Evolutionary conservation across 2,113 vertebrate genomes (phyloP), one percentile per base, ranked within the genome.

Genomic region (Cichladusa arquata): DNA sequence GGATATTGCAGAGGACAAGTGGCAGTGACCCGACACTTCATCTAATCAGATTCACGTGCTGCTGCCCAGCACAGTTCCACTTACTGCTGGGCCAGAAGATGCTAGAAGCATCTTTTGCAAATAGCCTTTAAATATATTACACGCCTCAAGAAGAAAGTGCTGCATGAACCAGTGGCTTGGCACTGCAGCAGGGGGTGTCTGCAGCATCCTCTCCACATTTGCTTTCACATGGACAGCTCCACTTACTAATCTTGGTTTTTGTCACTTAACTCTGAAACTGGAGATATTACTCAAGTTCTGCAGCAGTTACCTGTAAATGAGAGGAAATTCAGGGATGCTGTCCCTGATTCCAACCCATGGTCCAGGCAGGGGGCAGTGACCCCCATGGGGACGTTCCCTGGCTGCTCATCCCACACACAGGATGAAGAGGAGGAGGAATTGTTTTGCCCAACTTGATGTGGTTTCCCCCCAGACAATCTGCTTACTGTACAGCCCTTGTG

Each of bases 291-390:
- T 70, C 9, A 31, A 24, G 51, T 31, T 56, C 57, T 87, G 67
- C 73, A 34, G 71, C 69, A 74, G 24, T 10, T n/a, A 17, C 1
- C 33, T 53, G n/a, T 6, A 22, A 71, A 11, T 17, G 5, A 11
- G 34, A 67, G 66, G 66, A 2, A 9, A 13, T 44, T 29, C 15
- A 11, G 60, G 42, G 54, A 4, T 7, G 0, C 23, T 11, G 47
- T 9, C 51, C 72, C 73, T 2, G 1, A 0, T 20, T 18, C 25
- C 9, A 31, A 2, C 2, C 34, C 1, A 0, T 4, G 62, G 19
- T 31, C 38, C 70, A 12, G 69, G 51, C 47, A 14, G 0, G 0
- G 56, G n/a, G 31, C 1, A 23, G 58, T 11, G 84, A 8, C 62
- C 60, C 53, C 6, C 36, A 0, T 0, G n/a, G 28, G 34, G 47